Conservation (phyloP, 2,113 vertebrate genomes). For the Talpa occidentalis region DNA sequence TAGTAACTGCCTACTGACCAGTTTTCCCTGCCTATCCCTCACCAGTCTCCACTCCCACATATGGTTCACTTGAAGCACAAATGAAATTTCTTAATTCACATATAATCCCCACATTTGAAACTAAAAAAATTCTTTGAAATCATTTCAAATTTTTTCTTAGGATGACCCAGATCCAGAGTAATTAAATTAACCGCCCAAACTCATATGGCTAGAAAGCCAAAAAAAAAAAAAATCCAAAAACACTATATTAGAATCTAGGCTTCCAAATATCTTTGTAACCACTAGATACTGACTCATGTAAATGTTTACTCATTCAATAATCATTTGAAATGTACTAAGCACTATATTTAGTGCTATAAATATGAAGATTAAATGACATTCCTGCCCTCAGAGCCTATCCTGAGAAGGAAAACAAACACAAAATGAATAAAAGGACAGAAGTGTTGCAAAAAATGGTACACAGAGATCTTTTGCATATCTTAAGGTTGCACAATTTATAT, state of each 20-base stretch:
- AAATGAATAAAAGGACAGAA: neutral
- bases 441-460: neutral
- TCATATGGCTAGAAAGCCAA: neutral
- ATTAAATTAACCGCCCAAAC: neutral
- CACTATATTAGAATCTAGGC: constrained; percentile 18
- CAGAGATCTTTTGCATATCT: neutral
- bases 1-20: neutral
- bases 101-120: neutral
- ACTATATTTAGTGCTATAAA: neutral
- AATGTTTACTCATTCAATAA: neutral
- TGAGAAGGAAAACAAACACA: neutral
- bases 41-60: neutral
- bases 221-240: too few species aligned
- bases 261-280: constrained; percentile 31
- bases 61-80: neutral
- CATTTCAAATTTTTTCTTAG: neutral
- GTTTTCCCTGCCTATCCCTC: neutral
- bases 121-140: neutral
- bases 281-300: neutral
- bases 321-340: neutral
- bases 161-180: neutral
- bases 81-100: constrained; percentile 23
- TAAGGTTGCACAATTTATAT: constrained; percentile 12
- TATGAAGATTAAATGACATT: constrained; percentile 20
- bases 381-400: neutral